phyloP scores from a whole-genome alignment of 30 jellyfish, hydroid and myxozoan species.

The Pseudorhiza aurosa region DNA sequence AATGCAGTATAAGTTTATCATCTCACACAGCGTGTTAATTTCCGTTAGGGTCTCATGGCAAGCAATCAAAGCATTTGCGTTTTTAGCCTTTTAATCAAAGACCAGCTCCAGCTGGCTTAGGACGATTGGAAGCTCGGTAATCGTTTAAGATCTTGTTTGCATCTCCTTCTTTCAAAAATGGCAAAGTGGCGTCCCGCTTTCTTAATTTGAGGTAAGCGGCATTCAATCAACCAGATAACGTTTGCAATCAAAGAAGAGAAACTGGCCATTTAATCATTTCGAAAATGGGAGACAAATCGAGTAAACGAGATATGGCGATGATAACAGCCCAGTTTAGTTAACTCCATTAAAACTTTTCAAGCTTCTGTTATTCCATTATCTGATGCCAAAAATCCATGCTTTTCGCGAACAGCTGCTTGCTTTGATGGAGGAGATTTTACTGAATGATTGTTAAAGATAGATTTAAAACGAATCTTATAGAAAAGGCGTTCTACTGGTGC shows the following conservation, averaged over 20 bases:
- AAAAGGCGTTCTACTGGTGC: too few species aligned
- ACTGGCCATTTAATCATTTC: background rate
- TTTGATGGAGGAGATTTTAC: background rate
- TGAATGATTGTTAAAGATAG: too few species aligned
- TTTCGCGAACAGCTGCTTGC: conserved; percentile 31
- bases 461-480: too few species aligned
- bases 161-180: background rate
- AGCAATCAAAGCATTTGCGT: too few species aligned
- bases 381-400: conserved; percentile 4
- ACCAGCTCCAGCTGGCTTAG: too few species aligned
- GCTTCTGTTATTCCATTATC: conserved; percentile 12
- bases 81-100: too few species aligned
- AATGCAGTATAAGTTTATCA: too few species aligned
- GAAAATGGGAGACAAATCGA: conserved; percentile 7
- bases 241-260: background rate
- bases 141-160: conserved; percentile 17
- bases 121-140: conserved; percentile 5
- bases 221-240: background rate
- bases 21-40: too few species aligned
- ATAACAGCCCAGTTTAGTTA: conserved; percentile 13
- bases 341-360: conserved; percentile 20
- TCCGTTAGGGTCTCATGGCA: too few species aligned
- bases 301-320: conserved; percentile 7
- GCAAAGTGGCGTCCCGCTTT: conserved; percentile 4
- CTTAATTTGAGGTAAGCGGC: conserved; percentile 19